phyloP scores from a whole-genome alignment of 2,888 invertebrate genomes.

The Kryphioiulus occultus region DNA sequence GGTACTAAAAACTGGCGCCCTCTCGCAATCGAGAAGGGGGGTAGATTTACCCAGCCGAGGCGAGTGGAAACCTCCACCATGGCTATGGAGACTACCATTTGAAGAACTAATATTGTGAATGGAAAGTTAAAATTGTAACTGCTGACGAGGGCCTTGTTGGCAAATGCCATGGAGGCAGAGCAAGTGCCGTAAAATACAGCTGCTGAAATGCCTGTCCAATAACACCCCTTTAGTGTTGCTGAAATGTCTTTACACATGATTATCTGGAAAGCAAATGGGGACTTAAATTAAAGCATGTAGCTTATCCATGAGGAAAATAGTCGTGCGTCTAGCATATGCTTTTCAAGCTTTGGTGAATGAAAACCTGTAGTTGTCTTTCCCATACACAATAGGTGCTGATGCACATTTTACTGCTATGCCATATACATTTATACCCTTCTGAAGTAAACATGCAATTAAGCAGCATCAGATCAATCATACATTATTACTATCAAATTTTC shows the following conservation, averaged over 20 bases:
- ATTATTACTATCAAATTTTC: not conserved
- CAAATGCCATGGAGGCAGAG: slow-evolving; percentile 63
- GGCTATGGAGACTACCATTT: slow-evolving; percentile 64
- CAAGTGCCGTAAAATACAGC: slow-evolving; percentile 63
- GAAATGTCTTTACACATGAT: slow-evolving; percentile 11
- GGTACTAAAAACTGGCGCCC: slow-evolving; percentile 64
- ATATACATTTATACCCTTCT: too few relatives aligned
- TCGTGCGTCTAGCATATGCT: not conserved
- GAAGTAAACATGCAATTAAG: too few relatives aligned
- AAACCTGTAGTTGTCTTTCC: too few relatives aligned
- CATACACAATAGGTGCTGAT: too few relatives aligned
- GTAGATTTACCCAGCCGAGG: slow-evolving; percentile 56
- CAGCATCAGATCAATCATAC: not conserved
- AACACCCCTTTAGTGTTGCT: not conserved
- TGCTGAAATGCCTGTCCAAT: slow-evolving; percentile 58
- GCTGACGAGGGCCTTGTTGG: slow-evolving; percentile 63
- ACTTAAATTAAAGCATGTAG: not conserved
- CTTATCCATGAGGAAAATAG: not conserved
- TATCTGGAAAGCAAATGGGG: not conserved
- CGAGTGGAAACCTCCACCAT: slow-evolving; percentile 57
- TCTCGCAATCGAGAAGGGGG: slow-evolving; percentile 62
- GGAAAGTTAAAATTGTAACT: slow-evolving; percentile 65
- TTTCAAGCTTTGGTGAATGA: too few relatives aligned
- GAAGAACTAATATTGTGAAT: slow-evolving; percentile 65
- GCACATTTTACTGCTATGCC: too few relatives aligned